Base-by-base conservation (phyloP, 2,888 invertebrate genomes). In the Torymus aiolomorphi region DNA sequence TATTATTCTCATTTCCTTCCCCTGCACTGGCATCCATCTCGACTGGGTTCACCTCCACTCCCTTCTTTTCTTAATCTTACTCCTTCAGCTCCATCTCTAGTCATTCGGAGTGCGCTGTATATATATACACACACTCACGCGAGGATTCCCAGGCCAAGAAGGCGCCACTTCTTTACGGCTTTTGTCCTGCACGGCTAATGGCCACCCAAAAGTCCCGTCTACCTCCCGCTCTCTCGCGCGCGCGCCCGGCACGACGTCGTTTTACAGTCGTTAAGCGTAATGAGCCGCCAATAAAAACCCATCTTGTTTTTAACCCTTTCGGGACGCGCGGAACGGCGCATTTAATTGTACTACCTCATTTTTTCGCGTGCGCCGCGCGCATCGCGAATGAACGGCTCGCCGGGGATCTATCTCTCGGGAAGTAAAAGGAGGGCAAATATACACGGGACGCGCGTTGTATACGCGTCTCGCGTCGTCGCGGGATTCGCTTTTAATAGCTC, bases 261-360 rank as follows among this genome's bases (percentile, higher is more conserved):
- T 90, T 89, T 87, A 89, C 88, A 90, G 90, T 86, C 90, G 87
- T 89, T 90, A 88, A 88, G 85, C 88, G 88, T 88, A 88, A 89
- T 88, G 88, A 86, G 86, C 83, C 85, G 75, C 86, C 86, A 89
- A 90, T 90, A 90, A 90, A 90, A 90, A 88, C 86, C 88, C 87
- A 89, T 89, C 89, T 88, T 88, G 88, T 88, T 88, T 88, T 88
- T 87, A 89, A 89, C 89, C 89, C 89, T 86, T 87, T 84, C 18
- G 66, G 51, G 59, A 20, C 52, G n/a, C 52, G 80, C 84, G 84
- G 85, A 88, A 88, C 83, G 85, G 84, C 83, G 83, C 87, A 85
- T 86, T 88, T 89, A 89, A 89, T 88, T 86, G 87, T 82, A 82
- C 84, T 83, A 82, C 82, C 83, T 84, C 78, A 80, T 83, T 83